phyloP scores from a whole-genome alignment of 2,797 vertebrate species.

The Clarias laeviceps region DNA sequence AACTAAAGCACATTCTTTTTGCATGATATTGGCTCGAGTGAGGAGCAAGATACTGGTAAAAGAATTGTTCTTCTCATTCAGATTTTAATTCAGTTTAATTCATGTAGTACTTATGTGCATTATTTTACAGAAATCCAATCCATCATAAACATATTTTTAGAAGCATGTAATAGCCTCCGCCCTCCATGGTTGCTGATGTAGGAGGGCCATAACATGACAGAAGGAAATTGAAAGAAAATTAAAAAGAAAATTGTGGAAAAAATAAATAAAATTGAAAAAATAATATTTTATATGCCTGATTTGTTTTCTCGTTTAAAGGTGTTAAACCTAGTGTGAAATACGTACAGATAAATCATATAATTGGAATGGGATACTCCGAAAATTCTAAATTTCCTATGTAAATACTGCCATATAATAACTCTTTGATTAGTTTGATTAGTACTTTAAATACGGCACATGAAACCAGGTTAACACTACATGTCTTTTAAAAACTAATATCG shows the following conservation, averaged over 20 bases:
- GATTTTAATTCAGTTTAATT: neutral
- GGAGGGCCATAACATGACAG: too few relatives aligned
- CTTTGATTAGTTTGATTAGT: neutral
- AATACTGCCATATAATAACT: neutral
- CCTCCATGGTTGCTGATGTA: too few relatives aligned
- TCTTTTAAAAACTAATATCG: neutral
- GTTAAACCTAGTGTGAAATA: neutral
- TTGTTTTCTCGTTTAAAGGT: neutral
- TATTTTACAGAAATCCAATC: neutral
- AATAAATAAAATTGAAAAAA: too few relatives aligned
- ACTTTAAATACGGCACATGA: too few relatives aligned
- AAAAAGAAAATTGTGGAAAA: too few relatives aligned
- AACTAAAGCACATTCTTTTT: neutral
- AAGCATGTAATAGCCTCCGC: too few relatives aligned
- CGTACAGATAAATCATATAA: neutral
- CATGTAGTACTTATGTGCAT: neutral
- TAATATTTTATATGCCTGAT: neutral
- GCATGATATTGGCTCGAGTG: neutral
- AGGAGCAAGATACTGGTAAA: neutral
- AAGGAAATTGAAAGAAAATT: too few relatives aligned
- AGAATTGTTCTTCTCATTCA: neutral
- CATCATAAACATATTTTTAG: too few relatives aligned
- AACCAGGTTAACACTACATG: neutral
- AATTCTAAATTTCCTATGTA: neutral
- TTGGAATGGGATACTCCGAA: neutral